Evolutionary conservation across 2,888 invertebrate species (phyloP).

Genomic region (Drosophila pseudotalamancana): DNA sequence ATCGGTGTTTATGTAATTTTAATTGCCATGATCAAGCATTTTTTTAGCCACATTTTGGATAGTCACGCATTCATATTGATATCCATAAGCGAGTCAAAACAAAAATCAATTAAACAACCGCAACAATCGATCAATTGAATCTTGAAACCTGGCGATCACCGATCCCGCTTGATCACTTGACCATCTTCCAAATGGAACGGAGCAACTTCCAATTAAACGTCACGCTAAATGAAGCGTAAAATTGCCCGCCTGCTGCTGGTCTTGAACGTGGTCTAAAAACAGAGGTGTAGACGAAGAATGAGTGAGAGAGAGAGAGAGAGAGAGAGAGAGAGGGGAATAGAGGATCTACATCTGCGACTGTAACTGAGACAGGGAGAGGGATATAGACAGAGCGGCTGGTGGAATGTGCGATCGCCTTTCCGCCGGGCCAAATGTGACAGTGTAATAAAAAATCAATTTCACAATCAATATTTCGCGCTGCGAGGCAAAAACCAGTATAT

Average conservation of each 20-base stretch:
- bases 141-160: constrained; percentile 28
- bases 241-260: constrained; percentile 78
- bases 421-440: constrained; percentile 73
- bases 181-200: constrained; percentile 37
- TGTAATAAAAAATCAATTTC: constrained; percentile 81
- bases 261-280: constrained; percentile 53
- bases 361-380: constrained; percentile 12
- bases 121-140: constrained; percentile 71
- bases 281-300: constrained; percentile 4
- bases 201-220: constrained; percentile 78
- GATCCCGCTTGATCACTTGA: constrained; percentile 39
- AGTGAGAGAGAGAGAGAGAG: constrained; percentile 16
- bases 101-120: constrained; percentile 70
- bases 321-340: neutral
- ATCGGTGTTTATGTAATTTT: constrained; percentile 56
- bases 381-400: constrained; percentile 3
- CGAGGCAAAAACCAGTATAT: constrained; percentile 69
- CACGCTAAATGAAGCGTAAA: constrained; percentile 80
- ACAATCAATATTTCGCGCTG: constrained; percentile 74
- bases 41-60: constrained; percentile 26
- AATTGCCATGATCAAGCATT: constrained; percentile 67
- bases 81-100: constrained; percentile 62
- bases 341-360: too few relatives aligned
- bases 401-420: constrained; percentile 68
- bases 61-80: constrained; percentile 50